Evolutionary conservation across 2,797 vertebrate genomes (phyloP), one percentile per base, ranked within the genome.

Genomic region (Alauda arvensis): DNA sequence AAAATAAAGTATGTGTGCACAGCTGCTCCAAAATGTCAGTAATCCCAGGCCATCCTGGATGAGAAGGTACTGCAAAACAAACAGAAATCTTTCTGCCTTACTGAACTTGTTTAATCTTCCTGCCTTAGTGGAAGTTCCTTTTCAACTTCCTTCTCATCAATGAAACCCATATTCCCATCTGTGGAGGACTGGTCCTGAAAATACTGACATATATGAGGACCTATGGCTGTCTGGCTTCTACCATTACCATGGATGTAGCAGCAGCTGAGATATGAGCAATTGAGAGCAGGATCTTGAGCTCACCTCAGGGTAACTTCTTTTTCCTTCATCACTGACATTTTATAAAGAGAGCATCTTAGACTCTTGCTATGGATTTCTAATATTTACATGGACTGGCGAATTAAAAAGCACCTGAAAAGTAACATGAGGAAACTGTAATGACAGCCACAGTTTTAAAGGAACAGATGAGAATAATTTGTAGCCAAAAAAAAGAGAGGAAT

Each of bases 121-220:
- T 51, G 45, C 39, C 20, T 43, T 66, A 53, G 29, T 43, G 25
- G n/a, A 85, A 59, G 25, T 5, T 70, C 40, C 25, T 63, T 67
- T 23, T 66, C 31, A 55, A 19, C 28, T 59, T 78, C 17, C 14
- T 68, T 85, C 18, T 15, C 29, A 25, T 10, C 2, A 6, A 31
- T 21, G 34, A 75, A 84, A 71, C 10, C 25, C 0, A 1, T 23
- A 37, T 5, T n/a, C 45, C 12, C n/a, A 65, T 21, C 23, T 68
- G 57, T 29, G 0, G 0, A 43, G 45, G 45, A 40, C 20, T 31
- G 13, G 25, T 42, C 51, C 66, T 59, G 37, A 21, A 59, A 62
- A 28, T 2, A 29, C 2, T 33, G 67, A 42, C 25, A 78, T 19
- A 12, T 2, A 1, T 0, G 5, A 77, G 8, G 2, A 51, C 18